Conservation (phyloP, 92 coral and sea anemone species). For the Bergia sp. region DNA sequence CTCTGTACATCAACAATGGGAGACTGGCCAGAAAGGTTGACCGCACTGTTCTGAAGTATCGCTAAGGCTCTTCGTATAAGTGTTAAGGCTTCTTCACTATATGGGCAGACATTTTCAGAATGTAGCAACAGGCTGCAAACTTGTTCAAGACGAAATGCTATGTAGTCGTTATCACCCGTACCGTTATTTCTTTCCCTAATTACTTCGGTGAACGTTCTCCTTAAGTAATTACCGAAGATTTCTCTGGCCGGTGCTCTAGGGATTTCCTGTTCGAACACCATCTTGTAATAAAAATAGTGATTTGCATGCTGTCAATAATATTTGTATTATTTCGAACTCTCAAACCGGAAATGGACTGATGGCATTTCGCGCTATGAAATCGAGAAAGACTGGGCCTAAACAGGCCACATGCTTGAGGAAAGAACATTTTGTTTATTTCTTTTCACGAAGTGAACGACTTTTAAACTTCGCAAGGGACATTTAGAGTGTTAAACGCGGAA, state of each 20-base stretch:
- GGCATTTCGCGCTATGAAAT: too few species aligned
- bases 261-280: conserved; percentile 18
- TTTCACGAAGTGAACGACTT: too few species aligned
- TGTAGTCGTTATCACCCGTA: background rate
- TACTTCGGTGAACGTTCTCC: conserved; percentile 14
- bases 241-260: background rate
- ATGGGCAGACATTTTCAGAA: background rate
- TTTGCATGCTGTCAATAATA: too few species aligned
- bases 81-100: background rate
- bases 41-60: background rate
- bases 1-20: conserved; percentile 4
- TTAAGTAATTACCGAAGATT: background rate
- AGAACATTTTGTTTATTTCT: too few species aligned
- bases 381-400: too few species aligned
- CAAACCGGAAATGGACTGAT: too few species aligned
- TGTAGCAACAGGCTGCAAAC: conserved; percentile 11
- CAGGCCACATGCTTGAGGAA: too few species aligned
- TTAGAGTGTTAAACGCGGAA: too few species aligned
- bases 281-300: background rate
- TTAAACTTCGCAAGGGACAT: too few species aligned
- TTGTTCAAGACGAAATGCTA: conserved; percentile 9
- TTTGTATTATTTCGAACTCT: too few species aligned
- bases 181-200: background rate
- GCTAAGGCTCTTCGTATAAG: background rate
- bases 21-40: background rate